Conservation (phyloP, 2,797 vertebrate genomes). For the Liasis olivaceus region DNA sequence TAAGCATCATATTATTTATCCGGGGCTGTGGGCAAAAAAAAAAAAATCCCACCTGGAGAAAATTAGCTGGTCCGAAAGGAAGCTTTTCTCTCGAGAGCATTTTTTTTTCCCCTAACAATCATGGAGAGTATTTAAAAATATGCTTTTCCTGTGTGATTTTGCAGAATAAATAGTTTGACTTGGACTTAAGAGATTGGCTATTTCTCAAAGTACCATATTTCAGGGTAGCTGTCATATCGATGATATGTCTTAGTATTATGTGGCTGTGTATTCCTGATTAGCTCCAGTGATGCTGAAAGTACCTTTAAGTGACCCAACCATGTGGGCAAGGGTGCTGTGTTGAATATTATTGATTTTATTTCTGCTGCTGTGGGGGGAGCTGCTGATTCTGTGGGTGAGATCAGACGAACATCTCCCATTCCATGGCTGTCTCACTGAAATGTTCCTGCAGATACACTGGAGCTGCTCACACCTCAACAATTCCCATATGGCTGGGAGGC, state of each 20-base stretch:
- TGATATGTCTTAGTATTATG: not conserved
- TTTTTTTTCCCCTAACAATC: not conserved
- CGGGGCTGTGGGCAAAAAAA: not conserved
- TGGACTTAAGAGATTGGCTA: not conserved
- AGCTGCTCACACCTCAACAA: not conserved
- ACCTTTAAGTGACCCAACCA: not conserved
- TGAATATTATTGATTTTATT: not conserved
- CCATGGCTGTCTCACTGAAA: not conserved
- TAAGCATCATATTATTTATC: not conserved
- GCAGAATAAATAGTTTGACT: too few species aligned
- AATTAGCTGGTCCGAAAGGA: not conserved
- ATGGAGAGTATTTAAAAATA: not conserved
- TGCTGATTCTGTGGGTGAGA: not conserved
- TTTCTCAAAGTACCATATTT: not conserved
- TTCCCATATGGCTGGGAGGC: not conserved
- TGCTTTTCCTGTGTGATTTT: not conserved
- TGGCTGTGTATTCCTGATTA: not conserved
- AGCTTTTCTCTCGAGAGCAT: not conserved
- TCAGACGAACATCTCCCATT: not conserved
- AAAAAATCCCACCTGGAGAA: not conserved
- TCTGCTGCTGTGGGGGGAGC: not conserved
- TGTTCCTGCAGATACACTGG: not conserved
- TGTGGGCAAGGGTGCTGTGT: not conserved
- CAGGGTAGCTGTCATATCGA: not conserved
- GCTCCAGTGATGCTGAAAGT: not conserved